Evolutionary conservation across 2,888 invertebrate genomes (phyloP).

Genomic region (Parasteatoda lunata): DNA sequence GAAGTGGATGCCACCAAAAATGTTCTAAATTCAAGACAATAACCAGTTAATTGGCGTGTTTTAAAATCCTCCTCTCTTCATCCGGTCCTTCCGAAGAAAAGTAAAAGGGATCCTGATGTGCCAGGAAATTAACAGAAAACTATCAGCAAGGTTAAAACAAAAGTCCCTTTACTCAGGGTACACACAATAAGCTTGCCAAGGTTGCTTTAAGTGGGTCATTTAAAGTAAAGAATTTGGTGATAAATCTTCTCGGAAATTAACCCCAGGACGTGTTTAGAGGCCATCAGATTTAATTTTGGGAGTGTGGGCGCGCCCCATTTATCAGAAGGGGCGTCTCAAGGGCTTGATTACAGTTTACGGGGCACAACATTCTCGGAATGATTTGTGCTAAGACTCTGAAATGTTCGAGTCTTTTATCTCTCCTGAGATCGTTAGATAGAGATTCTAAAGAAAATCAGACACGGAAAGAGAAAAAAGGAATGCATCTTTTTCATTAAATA

Average conservation of each 20-base stretch:
- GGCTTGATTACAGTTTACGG: slow-evolving; percentile 34
- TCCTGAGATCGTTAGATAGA: neutral
- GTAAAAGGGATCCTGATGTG: neutral
- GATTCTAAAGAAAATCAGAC: slow-evolving; percentile 4
- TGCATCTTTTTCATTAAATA: neutral
- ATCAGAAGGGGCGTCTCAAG: slow-evolving; percentile 39
- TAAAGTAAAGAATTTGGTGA: slow-evolving; percentile 61
- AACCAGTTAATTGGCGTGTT: slow-evolving; percentile 1
- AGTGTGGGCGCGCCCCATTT: slow-evolving; percentile 60
- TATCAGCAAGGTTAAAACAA: slow-evolving; percentile 29
- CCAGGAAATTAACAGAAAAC: slow-evolving; percentile 51
- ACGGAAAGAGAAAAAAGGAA: neutral
- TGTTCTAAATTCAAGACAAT: neutral
- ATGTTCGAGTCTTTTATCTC: slow-evolving; percentile 11
- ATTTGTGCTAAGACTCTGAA: slow-evolving; percentile 14
- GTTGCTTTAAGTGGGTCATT: slow-evolving; percentile 61
- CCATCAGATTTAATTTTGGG: slow-evolving; percentile 64
- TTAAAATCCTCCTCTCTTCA: neutral
- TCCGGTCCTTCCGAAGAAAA: neutral
- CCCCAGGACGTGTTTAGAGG: slow-evolving; percentile 59
- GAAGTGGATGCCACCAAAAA: neutral
- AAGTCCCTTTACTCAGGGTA: slow-evolving; percentile 10
- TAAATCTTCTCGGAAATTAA: slow-evolving; percentile 61
- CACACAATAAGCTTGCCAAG: neutral
- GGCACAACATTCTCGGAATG: slow-evolving; percentile 23